Evolutionary conservation across 2,113 vertebrate genomes (phyloP).

Genomic region (Elephantulus edwardii): DNA sequence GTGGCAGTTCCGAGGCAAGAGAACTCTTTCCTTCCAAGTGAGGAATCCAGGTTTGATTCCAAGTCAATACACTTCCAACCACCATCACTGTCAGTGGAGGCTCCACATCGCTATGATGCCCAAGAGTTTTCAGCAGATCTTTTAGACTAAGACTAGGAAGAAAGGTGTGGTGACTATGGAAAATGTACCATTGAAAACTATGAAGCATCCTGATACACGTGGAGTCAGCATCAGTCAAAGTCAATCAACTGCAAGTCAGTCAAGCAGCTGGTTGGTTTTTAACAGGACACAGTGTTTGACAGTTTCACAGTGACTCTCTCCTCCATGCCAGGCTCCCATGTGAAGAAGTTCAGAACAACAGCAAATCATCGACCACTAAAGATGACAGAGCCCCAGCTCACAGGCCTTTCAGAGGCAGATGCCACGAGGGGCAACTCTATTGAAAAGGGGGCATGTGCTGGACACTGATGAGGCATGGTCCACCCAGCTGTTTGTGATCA

Average conservation of each 20-base stretch:
- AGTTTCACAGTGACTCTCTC: neutral
- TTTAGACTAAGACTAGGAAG: neutral
- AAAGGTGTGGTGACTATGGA: neutral
- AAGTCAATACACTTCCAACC: neutral
- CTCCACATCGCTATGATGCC: neutral
- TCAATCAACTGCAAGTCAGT: neutral
- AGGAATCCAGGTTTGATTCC: neutral
- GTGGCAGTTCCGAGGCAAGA: neutral
- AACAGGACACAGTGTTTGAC: neutral
- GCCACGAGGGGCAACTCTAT: neutral
- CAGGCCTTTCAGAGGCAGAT: neutral
- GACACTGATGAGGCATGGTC: neutral
- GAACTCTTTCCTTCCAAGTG: neutral
- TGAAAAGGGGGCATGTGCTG: neutral
- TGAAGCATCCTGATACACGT: neutral
- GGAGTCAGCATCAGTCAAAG: neutral
- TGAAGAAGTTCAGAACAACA: neutral
- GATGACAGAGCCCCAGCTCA: neutral
- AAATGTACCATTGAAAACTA: neutral
- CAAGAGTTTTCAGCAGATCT: neutral
- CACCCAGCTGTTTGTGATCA: slow-evolving; percentile 71
- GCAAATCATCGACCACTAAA: rapidly evolving
- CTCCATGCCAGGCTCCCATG: neutral
- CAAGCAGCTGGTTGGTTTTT: neutral
- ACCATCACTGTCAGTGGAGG: neutral